Evolutionary conservation across 2,113 vertebrate species (phyloP).

Genomic region (Rhombomys opimus): DNA sequence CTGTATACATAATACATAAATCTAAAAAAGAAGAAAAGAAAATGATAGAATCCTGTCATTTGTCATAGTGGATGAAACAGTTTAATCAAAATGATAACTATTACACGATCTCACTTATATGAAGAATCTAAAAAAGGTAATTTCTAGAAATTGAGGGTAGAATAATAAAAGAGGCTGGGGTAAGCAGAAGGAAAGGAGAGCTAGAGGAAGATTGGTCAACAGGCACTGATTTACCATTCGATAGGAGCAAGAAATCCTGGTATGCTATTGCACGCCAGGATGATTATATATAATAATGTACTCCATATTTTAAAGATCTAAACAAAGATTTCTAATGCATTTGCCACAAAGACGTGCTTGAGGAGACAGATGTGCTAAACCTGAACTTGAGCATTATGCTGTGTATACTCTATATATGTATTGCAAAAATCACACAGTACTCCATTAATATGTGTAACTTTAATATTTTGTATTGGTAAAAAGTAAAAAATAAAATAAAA

Average conservation of each 20-base stretch:
- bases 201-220: background rate
- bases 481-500: background rate
- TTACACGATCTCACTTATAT: background rate
- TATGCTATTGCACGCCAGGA: background rate
- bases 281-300: background rate
- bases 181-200: background rate
- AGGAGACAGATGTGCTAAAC: background rate
- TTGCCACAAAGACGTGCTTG: background rate
- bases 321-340: background rate
- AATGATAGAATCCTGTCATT: background rate
- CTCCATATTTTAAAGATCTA: background rate
- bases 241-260: background rate
- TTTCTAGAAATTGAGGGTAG: background rate
- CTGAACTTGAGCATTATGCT: background rate
- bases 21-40: background rate
- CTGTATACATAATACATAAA: too few relatives aligned
- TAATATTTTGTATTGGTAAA: background rate
- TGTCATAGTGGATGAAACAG: background rate
- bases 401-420: background rate
- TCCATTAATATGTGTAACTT: background rate
- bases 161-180: background rate
- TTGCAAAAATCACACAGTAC: background rate
- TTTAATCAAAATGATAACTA: too few relatives aligned
- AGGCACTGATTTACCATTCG: background rate
- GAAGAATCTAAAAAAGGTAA: background rate